Conservation (phyloP, 2,888 invertebrate genomes). For the Gortyna flavago region DNA sequence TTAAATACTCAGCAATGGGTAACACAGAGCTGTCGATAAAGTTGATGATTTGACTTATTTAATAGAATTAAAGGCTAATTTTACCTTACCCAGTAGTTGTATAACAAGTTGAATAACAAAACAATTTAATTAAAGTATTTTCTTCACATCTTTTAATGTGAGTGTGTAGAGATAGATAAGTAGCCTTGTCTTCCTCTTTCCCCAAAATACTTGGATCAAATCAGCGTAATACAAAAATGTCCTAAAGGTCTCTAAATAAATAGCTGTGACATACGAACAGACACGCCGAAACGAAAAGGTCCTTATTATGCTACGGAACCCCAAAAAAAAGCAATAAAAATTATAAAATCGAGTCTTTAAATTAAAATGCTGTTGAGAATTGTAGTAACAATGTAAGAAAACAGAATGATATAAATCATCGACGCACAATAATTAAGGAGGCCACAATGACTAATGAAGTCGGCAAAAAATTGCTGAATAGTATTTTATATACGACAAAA, state of each 20-base stretch:
- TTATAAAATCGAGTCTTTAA: slow-evolving; percentile 62
- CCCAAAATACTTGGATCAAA: neutral
- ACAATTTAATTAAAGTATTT: neutral
- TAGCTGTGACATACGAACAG: neutral
- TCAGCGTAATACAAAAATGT: neutral
- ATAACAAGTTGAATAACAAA: neutral
- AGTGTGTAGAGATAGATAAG: neutral
- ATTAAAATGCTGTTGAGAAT: slow-evolving; percentile 60
- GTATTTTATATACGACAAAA: slow-evolving; percentile 63
- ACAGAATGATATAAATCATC: slow-evolving; percentile 69
- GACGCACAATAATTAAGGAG: slow-evolving; percentile 80
- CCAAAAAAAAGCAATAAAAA: slow-evolving; percentile 36
- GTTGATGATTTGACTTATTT: neutral
- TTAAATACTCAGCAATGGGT: neutral
- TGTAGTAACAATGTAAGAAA: slow-evolving; percentile 65
- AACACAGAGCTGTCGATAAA: neutral
- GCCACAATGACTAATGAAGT: slow-evolving; percentile 84
- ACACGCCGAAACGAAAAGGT: neutral
- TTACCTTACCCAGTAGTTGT: too few species aligned
- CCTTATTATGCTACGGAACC: neutral
- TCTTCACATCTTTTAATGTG: neutral
- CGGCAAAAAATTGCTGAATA: slow-evolving; percentile 79
- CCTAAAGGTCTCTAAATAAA: neutral
- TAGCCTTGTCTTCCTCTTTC: neutral
- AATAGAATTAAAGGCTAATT: neutral